Percentiles rank a stretch among this genome's conserved stretches.
Evolutionary conservation across 2,888 invertebrate species (phyloP).

Genomic region (Chaitophorus viminalis): DNA sequence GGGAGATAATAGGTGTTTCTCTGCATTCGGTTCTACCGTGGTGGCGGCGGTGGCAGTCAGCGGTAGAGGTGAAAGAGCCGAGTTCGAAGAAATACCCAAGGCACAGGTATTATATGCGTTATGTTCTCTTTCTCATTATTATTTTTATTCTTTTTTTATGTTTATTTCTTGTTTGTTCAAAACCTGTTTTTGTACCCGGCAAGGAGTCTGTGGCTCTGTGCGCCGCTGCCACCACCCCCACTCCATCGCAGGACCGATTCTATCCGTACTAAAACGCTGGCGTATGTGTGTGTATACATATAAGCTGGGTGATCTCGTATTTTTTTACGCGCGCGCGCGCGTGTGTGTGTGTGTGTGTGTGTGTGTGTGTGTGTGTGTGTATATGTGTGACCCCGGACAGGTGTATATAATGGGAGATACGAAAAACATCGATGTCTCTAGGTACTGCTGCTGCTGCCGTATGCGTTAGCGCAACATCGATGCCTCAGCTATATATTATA

Average conservation of each 20-base stretch:
- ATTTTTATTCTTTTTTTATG: constrained; percentile 49
- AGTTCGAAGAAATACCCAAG: constrained; percentile 58
- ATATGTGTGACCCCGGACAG: constrained; percentile 56
- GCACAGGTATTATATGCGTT: constrained; percentile 35
- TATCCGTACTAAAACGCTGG: background rate
- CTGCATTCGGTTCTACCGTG: constrained; percentile 29
- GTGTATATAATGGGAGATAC: constrained; percentile 54
- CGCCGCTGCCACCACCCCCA: constrained; percentile 25
- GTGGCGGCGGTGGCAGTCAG: constrained; percentile 2
- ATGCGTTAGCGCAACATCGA: background rate
- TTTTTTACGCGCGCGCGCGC: no score
- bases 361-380: background rate
- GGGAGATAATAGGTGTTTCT: constrained; percentile 58
- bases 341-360: no score
- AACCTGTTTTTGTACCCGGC: constrained; percentile 56
- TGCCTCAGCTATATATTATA: background rate
- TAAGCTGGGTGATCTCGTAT: constrained; percentile 6
- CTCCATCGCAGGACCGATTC: constrained; percentile 7
- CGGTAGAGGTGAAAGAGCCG: constrained; percentile 38
- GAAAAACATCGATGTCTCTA: constrained; percentile 46
- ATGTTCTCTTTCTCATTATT: constrained; percentile 60
- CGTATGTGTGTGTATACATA: background rate
- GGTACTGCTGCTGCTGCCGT: constrained; percentile 16
- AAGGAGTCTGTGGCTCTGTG: constrained; percentile 37
- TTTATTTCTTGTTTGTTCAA: constrained; percentile 62